These are phyloP conservation scores for Ptilonorhynchus violaceus DNA, from an alignment of 2,113 vertebrate species.

Conservation along the genomic window DNA sequence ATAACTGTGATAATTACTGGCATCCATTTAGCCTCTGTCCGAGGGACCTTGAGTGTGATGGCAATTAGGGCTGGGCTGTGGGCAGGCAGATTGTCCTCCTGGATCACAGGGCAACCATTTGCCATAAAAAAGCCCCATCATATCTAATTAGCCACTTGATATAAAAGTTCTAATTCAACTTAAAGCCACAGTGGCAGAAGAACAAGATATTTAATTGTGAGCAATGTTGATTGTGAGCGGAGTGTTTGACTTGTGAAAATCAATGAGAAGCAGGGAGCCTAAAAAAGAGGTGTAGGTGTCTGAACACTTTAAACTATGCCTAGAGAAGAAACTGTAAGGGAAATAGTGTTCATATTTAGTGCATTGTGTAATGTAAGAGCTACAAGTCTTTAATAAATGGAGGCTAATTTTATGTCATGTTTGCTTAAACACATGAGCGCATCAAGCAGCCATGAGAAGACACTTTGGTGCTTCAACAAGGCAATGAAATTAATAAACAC, in stretches of 20 bases:
- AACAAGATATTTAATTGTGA: background rate
- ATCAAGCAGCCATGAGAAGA: background rate
- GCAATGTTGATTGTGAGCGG: background rate
- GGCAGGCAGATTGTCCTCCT: background rate
- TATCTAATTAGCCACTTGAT: background rate
- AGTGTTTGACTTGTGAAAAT: background rate
- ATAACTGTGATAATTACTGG: background rate
- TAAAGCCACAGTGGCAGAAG: background rate
- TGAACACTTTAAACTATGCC: background rate
- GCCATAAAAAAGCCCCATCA: background rate
- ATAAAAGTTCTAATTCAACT: background rate
- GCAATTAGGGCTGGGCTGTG: background rate
- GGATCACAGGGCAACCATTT: background rate
- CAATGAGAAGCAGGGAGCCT: background rate
- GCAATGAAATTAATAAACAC: background rate
- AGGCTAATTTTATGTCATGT: background rate
- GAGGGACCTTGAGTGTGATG: background rate
- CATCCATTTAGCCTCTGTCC: background rate
- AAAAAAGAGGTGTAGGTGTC: background rate
- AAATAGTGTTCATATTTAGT: background rate
- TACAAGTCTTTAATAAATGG: background rate
- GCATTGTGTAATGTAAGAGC: background rate
- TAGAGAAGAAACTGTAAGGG: background rate
- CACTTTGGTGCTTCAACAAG: background rate
- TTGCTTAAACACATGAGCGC: background rate